These are phyloP conservation scores for Drosophila hydei DNA, from an alignment of 1,140 invertebrate genomes.

Conservation along the genomic window DNA sequence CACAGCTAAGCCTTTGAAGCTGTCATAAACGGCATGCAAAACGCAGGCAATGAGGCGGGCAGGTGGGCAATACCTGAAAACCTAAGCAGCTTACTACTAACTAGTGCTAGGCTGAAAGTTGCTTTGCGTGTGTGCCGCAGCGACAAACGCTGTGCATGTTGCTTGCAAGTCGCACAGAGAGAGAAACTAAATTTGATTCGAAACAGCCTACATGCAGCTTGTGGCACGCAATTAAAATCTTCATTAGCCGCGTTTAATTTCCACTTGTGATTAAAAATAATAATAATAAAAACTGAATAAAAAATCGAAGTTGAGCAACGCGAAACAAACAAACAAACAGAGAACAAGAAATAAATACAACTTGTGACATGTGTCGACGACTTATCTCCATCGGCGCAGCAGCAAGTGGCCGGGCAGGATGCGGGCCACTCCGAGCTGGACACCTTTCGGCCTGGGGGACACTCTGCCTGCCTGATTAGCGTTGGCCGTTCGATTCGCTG, in stretches of 20 bases:
- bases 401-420: constrained; percentile 15
- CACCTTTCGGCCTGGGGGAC: constrained; percentile 24
- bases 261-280: constrained; percentile 79
- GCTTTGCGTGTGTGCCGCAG: constrained; percentile 27
- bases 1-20: constrained; percentile 28
- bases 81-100: constrained; percentile 45
- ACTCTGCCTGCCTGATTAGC: constrained; percentile 73
- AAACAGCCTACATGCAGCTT: constrained; percentile 65
- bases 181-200: constrained; percentile 5
- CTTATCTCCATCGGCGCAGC: constrained; percentile 75
- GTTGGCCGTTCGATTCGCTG: constrained; percentile 49
- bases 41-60: constrained; percentile 18
- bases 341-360: constrained; percentile 56
- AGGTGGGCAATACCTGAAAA: constrained; percentile 24
- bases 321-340: constrained; percentile 9
- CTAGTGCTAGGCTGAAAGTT: constrained; percentile 36
- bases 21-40: constrained; percentile 42
- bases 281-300: constrained; percentile 29
- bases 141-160: constrained; percentile 66
- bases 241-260: constrained; percentile 83
- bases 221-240: constrained; percentile 82
- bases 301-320: constrained; percentile 1
- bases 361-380: constrained; percentile 77
- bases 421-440: constrained; percentile 39
- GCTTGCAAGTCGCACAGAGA: constrained; percentile 36